A percentile compares a stretch with the other conserved stretches of the same genome.
Conservation (phyloP, 2,888 invertebrate species). For the Chrysotoxum bicinctum region DNA sequence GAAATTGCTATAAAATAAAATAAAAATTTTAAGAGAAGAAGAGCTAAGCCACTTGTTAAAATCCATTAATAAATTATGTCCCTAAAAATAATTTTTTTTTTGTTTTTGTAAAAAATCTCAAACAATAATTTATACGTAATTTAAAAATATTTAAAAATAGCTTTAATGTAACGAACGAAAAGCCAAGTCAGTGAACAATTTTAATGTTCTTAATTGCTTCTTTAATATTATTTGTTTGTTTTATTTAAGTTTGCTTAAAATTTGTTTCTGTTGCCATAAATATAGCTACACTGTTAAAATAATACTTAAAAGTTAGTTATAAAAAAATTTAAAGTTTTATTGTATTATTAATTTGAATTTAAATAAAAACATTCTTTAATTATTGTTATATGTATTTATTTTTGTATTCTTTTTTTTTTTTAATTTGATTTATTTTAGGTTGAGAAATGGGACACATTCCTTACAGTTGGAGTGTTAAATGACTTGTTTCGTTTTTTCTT, state of each 20-base stretch:
- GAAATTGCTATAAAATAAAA: slow-evolving; percentile 7
- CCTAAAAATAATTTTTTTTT: neutral
- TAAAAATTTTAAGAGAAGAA: slow-evolving; percentile 10
- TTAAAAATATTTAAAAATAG: neutral
- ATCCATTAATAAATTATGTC: slow-evolving; percentile 8
- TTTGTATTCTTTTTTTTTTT: neutral
- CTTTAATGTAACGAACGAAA: neutral
- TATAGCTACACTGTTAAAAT: neutral
- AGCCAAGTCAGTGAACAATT: slow-evolving; percentile 11
- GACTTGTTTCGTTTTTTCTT: too few relatives aligned
- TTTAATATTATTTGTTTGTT: neutral
- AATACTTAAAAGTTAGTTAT: neutral
- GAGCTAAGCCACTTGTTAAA: slow-evolving; percentile 14
- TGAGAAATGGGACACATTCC: neutral
- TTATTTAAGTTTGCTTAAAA: neutral
- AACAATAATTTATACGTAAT: neutral
- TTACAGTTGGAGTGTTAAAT: too few relatives aligned
- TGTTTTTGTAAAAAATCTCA: neutral
- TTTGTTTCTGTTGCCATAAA: neutral
- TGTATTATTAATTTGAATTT: slow-evolving; percentile 64
- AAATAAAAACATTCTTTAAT: slow-evolving; percentile 69
- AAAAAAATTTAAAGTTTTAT: slow-evolving; percentile 57
- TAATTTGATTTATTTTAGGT: neutral
- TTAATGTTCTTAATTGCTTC: neutral
- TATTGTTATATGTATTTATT: slow-evolving; percentile 24